Percentiles rank a stretch among this genome's conserved stretches.
phyloP scores from a whole-genome alignment of 1,140 invertebrate genomes.

The Dreissena polymorpha region DNA sequence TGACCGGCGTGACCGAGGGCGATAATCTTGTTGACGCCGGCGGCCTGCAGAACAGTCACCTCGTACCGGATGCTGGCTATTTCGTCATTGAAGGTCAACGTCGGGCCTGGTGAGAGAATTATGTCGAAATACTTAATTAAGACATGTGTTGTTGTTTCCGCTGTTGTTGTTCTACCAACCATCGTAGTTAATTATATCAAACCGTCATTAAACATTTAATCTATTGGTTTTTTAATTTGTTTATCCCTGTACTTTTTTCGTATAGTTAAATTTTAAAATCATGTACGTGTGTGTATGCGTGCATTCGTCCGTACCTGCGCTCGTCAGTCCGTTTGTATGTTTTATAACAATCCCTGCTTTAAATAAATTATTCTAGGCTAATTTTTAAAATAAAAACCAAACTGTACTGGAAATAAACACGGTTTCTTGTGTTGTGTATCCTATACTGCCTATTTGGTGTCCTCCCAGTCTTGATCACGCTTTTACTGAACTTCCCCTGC shows the following conservation, averaged over 20 bases:
- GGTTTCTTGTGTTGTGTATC: slow-evolving; percentile 93
- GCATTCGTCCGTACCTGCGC: too few relatives aligned
- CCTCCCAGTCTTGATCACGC: slow-evolving; percentile 84
- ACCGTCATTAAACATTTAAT: too few relatives aligned
- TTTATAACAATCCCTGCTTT: neutral
- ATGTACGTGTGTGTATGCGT: too few relatives aligned
- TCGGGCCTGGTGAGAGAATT: slow-evolving; percentile 8
- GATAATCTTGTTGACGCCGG: slow-evolving; percentile 90
- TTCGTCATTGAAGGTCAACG: slow-evolving; percentile 63
- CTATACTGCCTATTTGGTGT: slow-evolving; percentile 90
- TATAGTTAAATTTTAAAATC: too few relatives aligned
- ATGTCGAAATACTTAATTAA: too few relatives aligned
- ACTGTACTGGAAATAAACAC: slow-evolving; percentile 71
- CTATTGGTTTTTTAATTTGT: too few relatives aligned
- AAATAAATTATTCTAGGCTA: neutral
- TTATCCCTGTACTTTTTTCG: too few relatives aligned
- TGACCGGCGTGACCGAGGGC: slow-evolving; percentile 94
- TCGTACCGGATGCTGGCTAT: slow-evolving; percentile 82
- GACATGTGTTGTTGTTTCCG: too few relatives aligned
- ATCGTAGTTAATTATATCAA: too few relatives aligned
- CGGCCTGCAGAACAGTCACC: slow-evolving; percentile 83
- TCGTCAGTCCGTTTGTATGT: too few relatives aligned
- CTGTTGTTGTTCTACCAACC: too few relatives aligned
- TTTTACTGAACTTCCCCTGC: slow-evolving; percentile 82
- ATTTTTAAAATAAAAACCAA: neutral